Base-by-base conservation (phyloP, 1,140 invertebrate species). In the Musca domestica region DNA sequence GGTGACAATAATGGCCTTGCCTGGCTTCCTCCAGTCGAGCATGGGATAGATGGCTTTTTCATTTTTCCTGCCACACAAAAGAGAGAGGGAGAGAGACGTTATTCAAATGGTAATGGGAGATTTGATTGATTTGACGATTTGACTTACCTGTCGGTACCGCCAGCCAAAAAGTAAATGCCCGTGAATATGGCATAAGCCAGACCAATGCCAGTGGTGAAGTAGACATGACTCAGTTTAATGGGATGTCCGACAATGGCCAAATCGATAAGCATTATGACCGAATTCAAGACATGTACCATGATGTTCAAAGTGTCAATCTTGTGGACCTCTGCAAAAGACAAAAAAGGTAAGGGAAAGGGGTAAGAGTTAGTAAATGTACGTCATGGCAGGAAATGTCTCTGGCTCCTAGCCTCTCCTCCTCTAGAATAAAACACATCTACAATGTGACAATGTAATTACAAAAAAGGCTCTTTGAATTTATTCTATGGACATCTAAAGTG, bases 221-320 rank as follows among this genome's bases (percentile, higher is more conserved):
- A 88, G 74, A 87, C 86, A 74, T 90, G 86, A 17, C 84, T 78
- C 47, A 91, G 68, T 65, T 86, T 82, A 15, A 89, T 83, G 2
- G 90, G 89, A 72, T 90, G 83, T 2, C 83, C 84, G 4, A 87
- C 86, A 7, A 91, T 78, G 49, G 84, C 85, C 20, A 91, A 72
- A 76, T 92, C 90, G 14, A 87, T 71, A 0, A 91, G 70, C 82
- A 92, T 89, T 61, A 90, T 81, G 20, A 90, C 69, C 46, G 86
- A 86, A 75, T 91, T 91, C 58, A 86, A 81, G 12, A 86, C 85
- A 73, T 92, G 91, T 2, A 86, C 83, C 75, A 89, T 83, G 1
- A 89, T 82, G 73, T 90, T 90, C 12, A 89, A 74, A 0, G 83
- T 77, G 70, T 88, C 87, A 10, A 88, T 76, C 66, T 74, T 74